Base-by-base conservation (phyloP, 2,113 vertebrate species). In the Bostrychus sinensis region DNA sequence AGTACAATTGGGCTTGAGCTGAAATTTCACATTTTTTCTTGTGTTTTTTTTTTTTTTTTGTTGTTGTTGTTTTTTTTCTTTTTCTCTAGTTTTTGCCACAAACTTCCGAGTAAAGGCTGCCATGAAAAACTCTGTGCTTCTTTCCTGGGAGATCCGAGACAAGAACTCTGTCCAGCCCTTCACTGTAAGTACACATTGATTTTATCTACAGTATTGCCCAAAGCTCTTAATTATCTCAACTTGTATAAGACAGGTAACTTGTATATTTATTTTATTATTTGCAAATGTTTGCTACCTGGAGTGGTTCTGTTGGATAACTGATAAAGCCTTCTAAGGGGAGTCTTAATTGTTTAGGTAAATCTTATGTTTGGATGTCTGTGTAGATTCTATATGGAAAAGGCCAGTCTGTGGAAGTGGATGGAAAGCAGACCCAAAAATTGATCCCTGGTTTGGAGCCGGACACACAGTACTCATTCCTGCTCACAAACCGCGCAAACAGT, bases 51-150 rank as follows among this genome's bases (percentile, higher is more conserved):
- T 94, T 95, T 53, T 3, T 20, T 11, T 85, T 91, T 98, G 97
- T 98, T 93, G 98, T 99, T 91, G 97, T n/a, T n/a, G 84, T 58
- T 22, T 38, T 23, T 67, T 22, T 66, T 81, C 91, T 85, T 94
- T 95, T 53, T 3, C 25, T 11, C 85, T 91, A 99, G 97, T 98
- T 93, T 99, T 99, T 91, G 97, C 96, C 91, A 96, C 98, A 91
- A 99, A 99, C 93, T 99, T 99, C 92, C 93, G 94, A 89, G 97
- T 99, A 65, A 98, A 98, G 91, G 94, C 96, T 54, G 95, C 97
- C 64, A 99, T 98, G 96, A 98, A 98, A 93, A 97, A 95, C 68
- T 97, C 97, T 2, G 95, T 98, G 50, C 89, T 98, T 63, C 89
- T 99, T 26, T 96, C 94, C 26, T 99, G 97, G 97, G 97, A 99